These are phyloP conservation scores for Pterocles gutturalis DNA, from an alignment of 2,113 vertebrate species.

Conservation along the genomic window DNA sequence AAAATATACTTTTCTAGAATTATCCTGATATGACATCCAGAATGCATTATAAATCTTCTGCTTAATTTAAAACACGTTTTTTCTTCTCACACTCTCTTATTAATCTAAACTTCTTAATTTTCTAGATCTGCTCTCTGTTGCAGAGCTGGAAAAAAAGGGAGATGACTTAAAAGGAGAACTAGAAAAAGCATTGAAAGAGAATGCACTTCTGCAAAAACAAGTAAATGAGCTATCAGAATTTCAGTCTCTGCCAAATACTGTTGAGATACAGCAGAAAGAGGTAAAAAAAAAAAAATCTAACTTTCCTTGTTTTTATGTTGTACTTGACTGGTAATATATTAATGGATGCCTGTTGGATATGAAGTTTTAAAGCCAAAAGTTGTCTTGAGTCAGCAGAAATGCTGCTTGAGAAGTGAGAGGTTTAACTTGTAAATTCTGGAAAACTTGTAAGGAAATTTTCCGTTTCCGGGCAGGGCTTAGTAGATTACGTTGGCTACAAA, in stretches of 20 bases:
- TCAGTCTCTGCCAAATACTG: conserved; percentile 44
- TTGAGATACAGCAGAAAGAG: conserved; percentile 80
- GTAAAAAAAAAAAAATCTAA: conserved; percentile 22
- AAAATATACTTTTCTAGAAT: not conserved
- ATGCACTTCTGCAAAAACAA: conserved; percentile 70
- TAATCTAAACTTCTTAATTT: not conserved
- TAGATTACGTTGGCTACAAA: not conserved
- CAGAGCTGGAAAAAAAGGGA: conserved; percentile 81
- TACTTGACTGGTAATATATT: not conserved
- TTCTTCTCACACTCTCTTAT: not conserved
- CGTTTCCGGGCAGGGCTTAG: not conserved
- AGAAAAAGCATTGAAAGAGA: conserved; percentile 72
- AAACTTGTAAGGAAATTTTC: not conserved
- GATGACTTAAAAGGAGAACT: conserved; percentile 78
- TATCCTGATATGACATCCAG: not conserved
- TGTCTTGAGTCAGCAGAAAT: not conserved
- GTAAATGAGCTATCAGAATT: conserved; percentile 68
- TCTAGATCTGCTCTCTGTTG: conserved; percentile 59
- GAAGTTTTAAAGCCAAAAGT: not conserved
- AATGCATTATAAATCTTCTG: not conserved
- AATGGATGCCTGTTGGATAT: not conserved
- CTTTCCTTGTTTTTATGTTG: not conserved
- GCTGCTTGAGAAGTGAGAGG: not conserved
- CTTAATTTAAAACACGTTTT: not conserved
- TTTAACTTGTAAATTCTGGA: not conserved